Conservation (phyloP, 2,113 vertebrate species). For the Campylomormyrus tamandua region DNA sequence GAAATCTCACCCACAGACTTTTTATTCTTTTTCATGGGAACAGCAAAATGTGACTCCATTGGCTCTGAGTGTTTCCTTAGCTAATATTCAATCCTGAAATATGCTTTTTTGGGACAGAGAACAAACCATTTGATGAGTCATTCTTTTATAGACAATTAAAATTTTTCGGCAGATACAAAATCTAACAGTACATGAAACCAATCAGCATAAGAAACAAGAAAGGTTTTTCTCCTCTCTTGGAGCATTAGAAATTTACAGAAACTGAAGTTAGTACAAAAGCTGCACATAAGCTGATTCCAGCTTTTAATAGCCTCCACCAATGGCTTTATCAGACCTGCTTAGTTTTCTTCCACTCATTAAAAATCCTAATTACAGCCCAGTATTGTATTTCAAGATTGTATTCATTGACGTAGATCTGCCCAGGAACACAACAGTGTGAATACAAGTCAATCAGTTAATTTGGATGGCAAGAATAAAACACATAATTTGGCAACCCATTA, state of each 20-base stretch:
- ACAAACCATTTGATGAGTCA: background rate
- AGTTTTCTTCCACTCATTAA: conserved; percentile 43
- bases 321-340: conserved; percentile 36
- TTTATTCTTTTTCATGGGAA: background rate
- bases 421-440: conserved; percentile 31
- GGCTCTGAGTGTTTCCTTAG: background rate
- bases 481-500: conserved; percentile 59
- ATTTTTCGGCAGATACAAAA: background rate
- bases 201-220: background rate
- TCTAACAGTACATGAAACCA: background rate
- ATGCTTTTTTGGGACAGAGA: background rate
- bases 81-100: background rate
- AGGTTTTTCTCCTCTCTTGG: background rate
- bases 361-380: conserved; percentile 46
- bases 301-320: conserved; percentile 27
- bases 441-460: conserved; percentile 55
- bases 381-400: conserved; percentile 42
- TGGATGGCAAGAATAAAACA: conserved; percentile 50
- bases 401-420: conserved; percentile 33
- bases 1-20: background rate
- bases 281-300: background rate
- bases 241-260: background rate
- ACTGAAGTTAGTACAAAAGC: background rate
- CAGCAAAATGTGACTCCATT: background rate
- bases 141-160: background rate